phyloP scores from a whole-genome alignment of 2,888 invertebrate species.

The Xestia c-nigrum region DNA sequence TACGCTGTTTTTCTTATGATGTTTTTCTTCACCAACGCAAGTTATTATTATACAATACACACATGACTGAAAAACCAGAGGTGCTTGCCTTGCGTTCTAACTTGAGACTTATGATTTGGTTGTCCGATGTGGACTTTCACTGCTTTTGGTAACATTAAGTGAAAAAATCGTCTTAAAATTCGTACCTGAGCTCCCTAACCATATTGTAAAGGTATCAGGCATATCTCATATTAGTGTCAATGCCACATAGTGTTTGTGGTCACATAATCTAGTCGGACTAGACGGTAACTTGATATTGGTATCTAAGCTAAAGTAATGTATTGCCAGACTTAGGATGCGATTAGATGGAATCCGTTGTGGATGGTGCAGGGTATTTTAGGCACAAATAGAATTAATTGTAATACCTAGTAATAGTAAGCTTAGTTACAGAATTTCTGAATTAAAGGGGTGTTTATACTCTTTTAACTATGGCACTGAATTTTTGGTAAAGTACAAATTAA shows the following conservation, averaged over 20 bases:
- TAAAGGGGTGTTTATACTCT: too few relatives aligned
- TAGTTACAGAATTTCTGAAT: neutral
- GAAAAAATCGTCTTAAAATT: slow-evolving; percentile 15
- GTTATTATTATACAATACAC: neutral
- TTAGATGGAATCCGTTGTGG: slow-evolving; percentile 48
- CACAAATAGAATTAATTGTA: slow-evolving; percentile 4
- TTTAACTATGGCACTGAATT: neutral
- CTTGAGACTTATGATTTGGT: neutral
- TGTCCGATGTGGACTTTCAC: neutral
- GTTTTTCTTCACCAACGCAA: neutral
- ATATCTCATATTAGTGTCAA: slow-evolving; percentile 84
- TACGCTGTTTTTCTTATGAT: neutral
- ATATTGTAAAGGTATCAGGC: slow-evolving; percentile 66
- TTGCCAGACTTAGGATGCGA: slow-evolving; percentile 59
- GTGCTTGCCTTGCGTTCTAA: neutral
- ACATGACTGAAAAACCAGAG: too few relatives aligned
- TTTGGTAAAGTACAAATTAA: neutral
- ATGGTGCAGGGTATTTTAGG: slow-evolving; percentile 13
- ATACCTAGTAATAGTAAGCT: neutral
- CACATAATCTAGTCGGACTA: slow-evolving; percentile 78
- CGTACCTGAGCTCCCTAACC: slow-evolving; percentile 33
- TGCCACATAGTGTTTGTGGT: slow-evolving; percentile 85
- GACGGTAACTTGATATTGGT: slow-evolving; percentile 82
- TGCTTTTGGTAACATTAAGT: neutral
- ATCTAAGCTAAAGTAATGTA: slow-evolving; percentile 66